phyloP scores from a whole-genome alignment of 2,797 vertebrate species.

The Masticophis lateralis region DNA sequence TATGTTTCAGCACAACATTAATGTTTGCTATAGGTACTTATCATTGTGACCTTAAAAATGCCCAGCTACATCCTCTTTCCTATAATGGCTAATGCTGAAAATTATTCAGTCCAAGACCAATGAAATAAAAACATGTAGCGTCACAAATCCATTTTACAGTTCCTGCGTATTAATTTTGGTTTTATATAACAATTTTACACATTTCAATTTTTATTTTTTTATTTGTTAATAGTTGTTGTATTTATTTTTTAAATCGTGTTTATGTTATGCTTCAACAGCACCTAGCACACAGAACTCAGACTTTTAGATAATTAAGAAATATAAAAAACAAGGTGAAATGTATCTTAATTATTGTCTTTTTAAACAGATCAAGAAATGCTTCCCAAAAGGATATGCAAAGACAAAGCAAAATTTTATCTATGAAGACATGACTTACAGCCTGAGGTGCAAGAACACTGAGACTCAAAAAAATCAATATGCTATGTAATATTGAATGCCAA shows the following conservation, averaged over 20 bases:
- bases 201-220: neutral
- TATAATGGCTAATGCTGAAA: neutral
- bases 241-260: neutral
- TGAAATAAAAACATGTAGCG: neutral
- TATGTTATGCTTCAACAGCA: neutral
- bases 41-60: neutral
- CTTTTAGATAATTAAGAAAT: neutral
- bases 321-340: neutral
- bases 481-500: neutral
- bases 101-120: neutral
- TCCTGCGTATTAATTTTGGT: neutral
- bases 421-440: constrained; percentile 59
- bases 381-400: neutral
- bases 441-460: constrained; percentile 1
- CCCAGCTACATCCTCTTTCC: neutral
- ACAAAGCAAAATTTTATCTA: constrained; percentile 2
- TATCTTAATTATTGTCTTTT: neutral
- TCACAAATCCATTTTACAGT: neutral
- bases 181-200: neutral
- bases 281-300: neutral
- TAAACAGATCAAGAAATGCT: constrained; percentile 49
- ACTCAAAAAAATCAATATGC: neutral
- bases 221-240: neutral
- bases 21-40: neutral
- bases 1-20: neutral